Percentiles rank a stretch among this genome's conserved stretches.
Conservation (phyloP, 2,888 invertebrate species). For the Hedychridium roseum region DNA sequence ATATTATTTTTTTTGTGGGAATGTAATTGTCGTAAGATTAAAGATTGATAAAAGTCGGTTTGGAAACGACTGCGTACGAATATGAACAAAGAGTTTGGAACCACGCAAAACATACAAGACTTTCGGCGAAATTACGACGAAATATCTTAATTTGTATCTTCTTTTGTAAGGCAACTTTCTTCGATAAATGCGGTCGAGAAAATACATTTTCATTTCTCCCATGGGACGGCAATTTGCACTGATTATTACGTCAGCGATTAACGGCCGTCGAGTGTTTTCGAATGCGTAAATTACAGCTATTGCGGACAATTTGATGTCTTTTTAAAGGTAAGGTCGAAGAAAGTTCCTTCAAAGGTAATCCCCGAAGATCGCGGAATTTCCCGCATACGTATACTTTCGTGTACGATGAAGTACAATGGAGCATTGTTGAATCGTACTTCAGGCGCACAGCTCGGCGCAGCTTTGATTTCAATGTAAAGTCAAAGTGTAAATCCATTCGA, state of each 20-base stretch:
- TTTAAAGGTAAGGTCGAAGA: no score
- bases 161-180: conserved; percentile 37
- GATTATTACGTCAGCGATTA: no score
- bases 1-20: conserved; percentile 21
- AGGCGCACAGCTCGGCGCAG: conserved; percentile 13
- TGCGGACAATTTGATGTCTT: no score
- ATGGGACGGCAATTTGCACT: no score
- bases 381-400: conserved; percentile 22
- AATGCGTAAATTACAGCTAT: no score
- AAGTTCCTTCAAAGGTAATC: conserved; percentile 35
- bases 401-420: conserved; percentile 33
- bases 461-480: no score
- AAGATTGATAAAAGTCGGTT: conserved; percentile 27
- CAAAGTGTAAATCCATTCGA: conserved; percentile 27
- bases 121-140: conserved; percentile 34
- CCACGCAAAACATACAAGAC: no score
- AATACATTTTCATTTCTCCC: no score
- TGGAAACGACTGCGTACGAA: conserved; percentile 35
- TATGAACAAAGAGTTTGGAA: no score
- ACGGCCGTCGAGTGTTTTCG: no score
- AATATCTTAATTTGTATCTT: conserved; percentile 35
- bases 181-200: no score
- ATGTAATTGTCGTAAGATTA: conserved; percentile 33
- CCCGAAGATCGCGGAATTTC: conserved; percentile 27
- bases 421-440: neutral